Evolutionary conservation across 2,797 vertebrate species (phyloP).

Genomic region (Sebastes reedi): DNA sequence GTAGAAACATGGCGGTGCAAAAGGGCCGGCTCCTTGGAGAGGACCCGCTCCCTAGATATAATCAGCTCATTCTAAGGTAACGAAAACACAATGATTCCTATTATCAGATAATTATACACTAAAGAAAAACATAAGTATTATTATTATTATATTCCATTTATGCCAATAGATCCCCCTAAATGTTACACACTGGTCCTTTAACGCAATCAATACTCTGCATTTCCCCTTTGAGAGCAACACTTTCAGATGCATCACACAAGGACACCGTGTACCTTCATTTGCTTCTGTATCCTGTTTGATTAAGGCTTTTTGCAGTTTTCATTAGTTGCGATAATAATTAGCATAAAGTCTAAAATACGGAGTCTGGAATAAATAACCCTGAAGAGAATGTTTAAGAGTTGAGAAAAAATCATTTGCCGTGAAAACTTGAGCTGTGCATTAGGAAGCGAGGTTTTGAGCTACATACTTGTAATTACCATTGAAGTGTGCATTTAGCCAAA

Average conservation of each 20-base stretch:
- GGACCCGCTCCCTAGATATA: too few relatives aligned
- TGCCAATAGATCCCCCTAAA: too few relatives aligned
- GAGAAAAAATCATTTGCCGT: neutral
- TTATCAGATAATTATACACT: too few relatives aligned
- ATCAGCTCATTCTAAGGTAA: too few relatives aligned
- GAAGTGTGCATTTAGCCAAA: neutral
- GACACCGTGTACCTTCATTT: neutral
- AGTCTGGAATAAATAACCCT: constrained; percentile 28
- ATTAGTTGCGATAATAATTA: constrained; percentile 1
- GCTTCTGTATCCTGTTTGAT: constrained; percentile 8
- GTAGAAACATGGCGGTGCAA: too few relatives aligned
- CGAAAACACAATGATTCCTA: too few relatives aligned
- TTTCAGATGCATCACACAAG: constrained; percentile 1
- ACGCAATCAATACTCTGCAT: neutral
- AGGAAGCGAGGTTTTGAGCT: neutral
- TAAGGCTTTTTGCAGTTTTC: constrained; percentile 38
- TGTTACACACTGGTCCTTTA: neutral
- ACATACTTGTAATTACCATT: neutral
- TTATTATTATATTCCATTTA: too few relatives aligned
- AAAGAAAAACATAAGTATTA: too few relatives aligned
- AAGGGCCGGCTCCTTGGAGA: too few relatives aligned
- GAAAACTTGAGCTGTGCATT: neutral
- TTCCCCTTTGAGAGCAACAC: neutral
- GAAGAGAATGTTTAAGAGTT: constrained; percentile 3
- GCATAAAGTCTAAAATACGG: constrained; percentile 16